Evolutionary conservation across 2,888 invertebrate genomes (phyloP).

Genomic region (Phrixothrix hirtus): DNA sequence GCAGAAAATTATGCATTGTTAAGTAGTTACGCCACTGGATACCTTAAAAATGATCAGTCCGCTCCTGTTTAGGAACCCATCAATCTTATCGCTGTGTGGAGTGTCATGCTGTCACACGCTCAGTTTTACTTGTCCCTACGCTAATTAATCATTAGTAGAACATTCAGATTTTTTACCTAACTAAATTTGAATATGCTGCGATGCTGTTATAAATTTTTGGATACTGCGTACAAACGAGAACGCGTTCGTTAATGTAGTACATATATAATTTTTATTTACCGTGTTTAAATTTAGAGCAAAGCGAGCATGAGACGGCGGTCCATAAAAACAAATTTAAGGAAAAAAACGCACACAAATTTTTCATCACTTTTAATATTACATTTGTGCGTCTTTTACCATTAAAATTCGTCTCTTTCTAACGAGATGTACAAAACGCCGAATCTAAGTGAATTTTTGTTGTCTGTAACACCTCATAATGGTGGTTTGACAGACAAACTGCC

Average conservation of each 20-base stretch:
- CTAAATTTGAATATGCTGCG: background rate
- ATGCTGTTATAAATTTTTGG: background rate
- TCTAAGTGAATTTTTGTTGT: constrained; percentile 50
- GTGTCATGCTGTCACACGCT: constrained; percentile 53
- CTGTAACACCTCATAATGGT: constrained; percentile 50
- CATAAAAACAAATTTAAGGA: constrained; percentile 30
- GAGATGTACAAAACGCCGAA: constrained; percentile 39
- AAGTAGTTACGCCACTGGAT: background rate
- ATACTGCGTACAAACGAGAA: constrained; percentile 2
- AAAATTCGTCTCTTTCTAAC: constrained; percentile 9
- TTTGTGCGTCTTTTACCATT: constrained; percentile 35
- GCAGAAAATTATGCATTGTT: background rate
- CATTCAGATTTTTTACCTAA: constrained; percentile 25
- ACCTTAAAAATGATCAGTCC: constrained; percentile 6
- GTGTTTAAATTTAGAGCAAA: constrained; percentile 29
- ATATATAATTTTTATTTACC: constrained; percentile 19
- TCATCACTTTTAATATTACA: constrained; percentile 41
- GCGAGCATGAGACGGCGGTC: constrained; percentile 22
- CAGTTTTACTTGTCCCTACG: constrained; percentile 48
- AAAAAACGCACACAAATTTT: constrained; percentile 41
- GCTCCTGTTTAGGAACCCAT: constrained; percentile 26
- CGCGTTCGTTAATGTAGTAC: constrained; percentile 2
- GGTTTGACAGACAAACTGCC: constrained; percentile 50
- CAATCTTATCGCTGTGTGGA: constrained; percentile 28
- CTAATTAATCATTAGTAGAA: constrained; percentile 52